phyloP scores from a whole-genome alignment of 2,797 vertebrate genomes.

The Pseudotriccus pelzelni region DNA sequence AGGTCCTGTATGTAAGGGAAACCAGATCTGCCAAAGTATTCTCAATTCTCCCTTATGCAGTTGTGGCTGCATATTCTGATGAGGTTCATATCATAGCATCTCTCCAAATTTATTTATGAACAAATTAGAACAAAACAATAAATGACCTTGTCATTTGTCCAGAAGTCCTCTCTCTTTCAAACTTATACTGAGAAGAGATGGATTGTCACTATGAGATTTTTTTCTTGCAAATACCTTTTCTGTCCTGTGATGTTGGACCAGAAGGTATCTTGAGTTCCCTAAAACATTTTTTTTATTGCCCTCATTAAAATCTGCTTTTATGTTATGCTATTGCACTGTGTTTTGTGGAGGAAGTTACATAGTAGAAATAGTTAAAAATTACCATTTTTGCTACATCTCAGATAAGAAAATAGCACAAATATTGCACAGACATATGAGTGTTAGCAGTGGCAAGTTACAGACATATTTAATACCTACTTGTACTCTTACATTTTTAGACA shows the following conservation, averaged over 20 bases:
- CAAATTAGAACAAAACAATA: neutral
- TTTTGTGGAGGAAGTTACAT: neutral
- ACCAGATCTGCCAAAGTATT: neutral
- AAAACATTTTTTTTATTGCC: neutral
- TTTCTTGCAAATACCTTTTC: neutral
- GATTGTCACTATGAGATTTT: neutral
- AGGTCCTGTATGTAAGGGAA: neutral
- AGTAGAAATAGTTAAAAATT: neutral
- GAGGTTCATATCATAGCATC: neutral
- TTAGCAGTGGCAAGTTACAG: neutral
- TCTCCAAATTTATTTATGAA: neutral
- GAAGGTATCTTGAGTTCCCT: neutral
- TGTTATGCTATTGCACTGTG: neutral
- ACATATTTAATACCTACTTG: neutral
- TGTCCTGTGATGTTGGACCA: neutral
- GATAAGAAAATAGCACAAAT: neutral
- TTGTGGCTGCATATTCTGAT: neutral
- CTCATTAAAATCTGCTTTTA: neutral
- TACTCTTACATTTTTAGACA: neutral
- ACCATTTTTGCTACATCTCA: neutral
- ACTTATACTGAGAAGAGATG: neutral
- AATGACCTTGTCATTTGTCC: neutral
- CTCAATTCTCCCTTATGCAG: neutral
- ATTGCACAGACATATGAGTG: fast-evolving
- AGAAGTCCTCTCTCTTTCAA: neutral